Evolutionary conservation across 2,888 invertebrate species (phyloP).

Genomic region (Erebia aethiops): DNA sequence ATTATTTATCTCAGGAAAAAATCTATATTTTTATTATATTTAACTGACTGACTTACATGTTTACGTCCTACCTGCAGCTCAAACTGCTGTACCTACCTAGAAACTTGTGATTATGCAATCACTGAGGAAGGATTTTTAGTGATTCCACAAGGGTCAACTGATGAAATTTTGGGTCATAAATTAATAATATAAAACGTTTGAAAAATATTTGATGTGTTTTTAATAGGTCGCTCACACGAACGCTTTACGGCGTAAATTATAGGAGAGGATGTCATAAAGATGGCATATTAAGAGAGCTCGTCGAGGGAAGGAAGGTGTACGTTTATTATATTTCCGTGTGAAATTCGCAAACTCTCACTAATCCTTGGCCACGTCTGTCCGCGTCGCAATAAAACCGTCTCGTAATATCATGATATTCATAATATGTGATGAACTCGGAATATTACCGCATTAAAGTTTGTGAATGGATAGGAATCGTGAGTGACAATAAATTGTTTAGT

Average conservation of each 20-base stretch:
- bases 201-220: slow-evolving; percentile 14
- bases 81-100: no score
- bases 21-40: no score
- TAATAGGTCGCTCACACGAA: slow-evolving; percentile 30
- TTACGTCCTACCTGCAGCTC: no score
- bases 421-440: slow-evolving; percentile 70
- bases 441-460: slow-evolving; percentile 61
- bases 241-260: slow-evolving; percentile 43
- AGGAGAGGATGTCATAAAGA: slow-evolving; percentile 59
- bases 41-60: no score
- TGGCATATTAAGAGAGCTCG: slow-evolving; percentile 47
- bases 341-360: slow-evolving; percentile 49
- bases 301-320: slow-evolving; percentile 54
- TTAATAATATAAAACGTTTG: slow-evolving; percentile 2
- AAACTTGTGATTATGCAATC: no score
- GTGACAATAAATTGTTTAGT: background rate
- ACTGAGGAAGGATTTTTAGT: no score
- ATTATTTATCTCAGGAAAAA: no score
- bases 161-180: no score
- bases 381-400: slow-evolving; percentile 71
- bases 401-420: slow-evolving; percentile 77
- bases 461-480: slow-evolving; percentile 52
- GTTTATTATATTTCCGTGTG: slow-evolving; percentile 61
- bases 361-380: slow-evolving; percentile 72
- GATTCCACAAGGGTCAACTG: no score